Conservation (phyloP, 2,888 invertebrate genomes). For the Cephonodes hylas region DNA sequence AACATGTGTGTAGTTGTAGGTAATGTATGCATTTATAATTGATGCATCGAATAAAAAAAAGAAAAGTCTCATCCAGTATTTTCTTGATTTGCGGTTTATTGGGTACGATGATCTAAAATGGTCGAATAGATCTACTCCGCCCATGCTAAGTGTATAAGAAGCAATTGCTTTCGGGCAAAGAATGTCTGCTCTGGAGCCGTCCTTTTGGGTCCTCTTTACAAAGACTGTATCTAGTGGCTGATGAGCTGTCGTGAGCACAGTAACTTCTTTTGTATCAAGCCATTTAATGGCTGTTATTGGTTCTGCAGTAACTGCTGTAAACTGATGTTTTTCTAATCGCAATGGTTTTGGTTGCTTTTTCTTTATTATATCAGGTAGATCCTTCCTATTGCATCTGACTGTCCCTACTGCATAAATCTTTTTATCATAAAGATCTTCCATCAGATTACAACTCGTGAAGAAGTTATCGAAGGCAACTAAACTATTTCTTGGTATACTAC, state of each 20-base stretch:
- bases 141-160: slow-evolving; percentile 25
- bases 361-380: slow-evolving; percentile 17
- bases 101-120: slow-evolving; percentile 20
- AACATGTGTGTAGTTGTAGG: slow-evolving; percentile 23
- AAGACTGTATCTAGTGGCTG: slow-evolving; percentile 25
- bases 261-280: slow-evolving; percentile 32
- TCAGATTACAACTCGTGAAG: slow-evolving; percentile 31
- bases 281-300: slow-evolving; percentile 35
- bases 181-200: slow-evolving; percentile 32
- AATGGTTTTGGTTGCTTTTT: slow-evolving; percentile 24
- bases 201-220: slow-evolving; percentile 39
- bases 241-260: slow-evolving; percentile 32
- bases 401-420: slow-evolving; percentile 21
- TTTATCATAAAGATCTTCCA: slow-evolving; percentile 22
- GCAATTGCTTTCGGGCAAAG: slow-evolving; percentile 24
- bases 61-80: slow-evolving; percentile 23
- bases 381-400: slow-evolving; percentile 20
- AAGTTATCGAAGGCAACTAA: slow-evolving; percentile 41
- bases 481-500: slow-evolving; percentile 26
- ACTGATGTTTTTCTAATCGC: slow-evolving; percentile 33
- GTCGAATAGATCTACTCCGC: slow-evolving; percentile 25
- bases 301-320: slow-evolving; percentile 32
- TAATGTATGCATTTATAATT: slow-evolving; percentile 30
- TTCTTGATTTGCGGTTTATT: slow-evolving; percentile 19
- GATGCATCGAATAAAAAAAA: slow-evolving; percentile 28